Base-by-base conservation (phyloP, 2,888 invertebrate genomes). In the Oscheius onirici region DNA sequence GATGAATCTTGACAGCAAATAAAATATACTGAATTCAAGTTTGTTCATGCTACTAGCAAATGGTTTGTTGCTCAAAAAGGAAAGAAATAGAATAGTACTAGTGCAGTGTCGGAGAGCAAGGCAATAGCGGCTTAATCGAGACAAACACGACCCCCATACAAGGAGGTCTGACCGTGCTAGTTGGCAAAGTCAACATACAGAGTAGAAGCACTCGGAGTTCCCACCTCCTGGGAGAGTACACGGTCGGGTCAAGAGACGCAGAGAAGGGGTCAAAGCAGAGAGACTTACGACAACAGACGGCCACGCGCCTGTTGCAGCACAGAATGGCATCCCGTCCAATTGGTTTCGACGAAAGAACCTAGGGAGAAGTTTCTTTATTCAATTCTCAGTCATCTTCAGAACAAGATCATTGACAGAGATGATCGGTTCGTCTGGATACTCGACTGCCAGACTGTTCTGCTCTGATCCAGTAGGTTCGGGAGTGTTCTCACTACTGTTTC, bases 181-280 rank as follows among this genome's bases (percentile, higher is more conserved):
- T 8, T 34, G 34, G 34, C 34, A 34, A 34, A 58, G 58, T 58
- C 58, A 58, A 58, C 17, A 58, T n/a, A 58, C 40, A 20, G 46
- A 46, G 20, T 15, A 46, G 46, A 15, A 46, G 15, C 15, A 17
- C n/a, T 40, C 40, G 58, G 58, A 58, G 58, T 58, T 58, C 58
- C 58, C 58, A 58, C 58, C 58, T 58, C 40, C n/a, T n/a, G 55
- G 15, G 17, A 15, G 28, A 13, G 43, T 26, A 40, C 34, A 34
- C 8, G n/a, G 17, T 13, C 8, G 46, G 46, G 46, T n/a, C n/a
- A 24, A 34, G 57, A 57, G 61, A 61, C 61, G 61, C 63, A 63
- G 63, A 63, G 63, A 15, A 46, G 63, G 63, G 63, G 63, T 63
- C 63, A 63, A 26, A 49, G 63, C 24, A 28, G 10, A 15, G 15